These are phyloP conservation scores for Lepidochrysops patricia DNA, from an alignment of 2,888 invertebrate species.

Conservation along the genomic window DNA sequence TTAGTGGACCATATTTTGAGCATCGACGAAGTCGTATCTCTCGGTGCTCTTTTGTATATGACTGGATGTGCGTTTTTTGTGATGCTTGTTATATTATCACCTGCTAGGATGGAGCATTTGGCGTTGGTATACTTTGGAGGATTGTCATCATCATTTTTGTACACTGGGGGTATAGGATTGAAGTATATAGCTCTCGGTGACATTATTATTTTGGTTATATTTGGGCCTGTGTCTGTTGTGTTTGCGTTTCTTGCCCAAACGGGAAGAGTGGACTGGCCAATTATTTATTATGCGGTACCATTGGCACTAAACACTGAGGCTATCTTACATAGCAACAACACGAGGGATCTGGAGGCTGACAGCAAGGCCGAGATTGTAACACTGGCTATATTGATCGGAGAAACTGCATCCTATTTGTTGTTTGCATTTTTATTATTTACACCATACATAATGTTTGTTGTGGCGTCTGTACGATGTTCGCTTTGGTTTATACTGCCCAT, in stretches of 20 bases:
- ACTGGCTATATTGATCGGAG: slow-evolving; percentile 93
- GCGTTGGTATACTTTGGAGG: slow-evolving; percentile 97
- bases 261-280: slow-evolving; percentile 91
- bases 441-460: slow-evolving; percentile 92
- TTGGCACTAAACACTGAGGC: slow-evolving; percentile 95
- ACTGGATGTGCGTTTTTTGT: slow-evolving; percentile 90
- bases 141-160: slow-evolving; percentile 94
- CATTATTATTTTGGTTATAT: slow-evolving; percentile 91
- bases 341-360: slow-evolving; percentile 92
- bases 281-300: slow-evolving; percentile 94
- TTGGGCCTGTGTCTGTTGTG: slow-evolving; percentile 94
- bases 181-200: slow-evolving; percentile 97
- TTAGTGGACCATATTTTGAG: slow-evolving; percentile 92
- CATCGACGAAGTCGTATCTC: slow-evolving; percentile 83
- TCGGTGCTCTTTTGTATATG: slow-evolving; percentile 91
- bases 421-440: slow-evolving; percentile 92
- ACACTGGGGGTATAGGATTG: slow-evolving; percentile 95
- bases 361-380: slow-evolving; percentile 94
- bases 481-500: slow-evolving; percentile 92
- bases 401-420: slow-evolving; percentile 91
- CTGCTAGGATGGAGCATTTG: slow-evolving; percentile 94
- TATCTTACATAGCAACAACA: slow-evolving; percentile 95
- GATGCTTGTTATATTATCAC: slow-evolving; percentile 83
- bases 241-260: slow-evolving; percentile 96
- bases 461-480: slow-evolving; percentile 88